Conservation (phyloP, 2,888 invertebrate genomes). For the Entomobrya proxima region DNA sequence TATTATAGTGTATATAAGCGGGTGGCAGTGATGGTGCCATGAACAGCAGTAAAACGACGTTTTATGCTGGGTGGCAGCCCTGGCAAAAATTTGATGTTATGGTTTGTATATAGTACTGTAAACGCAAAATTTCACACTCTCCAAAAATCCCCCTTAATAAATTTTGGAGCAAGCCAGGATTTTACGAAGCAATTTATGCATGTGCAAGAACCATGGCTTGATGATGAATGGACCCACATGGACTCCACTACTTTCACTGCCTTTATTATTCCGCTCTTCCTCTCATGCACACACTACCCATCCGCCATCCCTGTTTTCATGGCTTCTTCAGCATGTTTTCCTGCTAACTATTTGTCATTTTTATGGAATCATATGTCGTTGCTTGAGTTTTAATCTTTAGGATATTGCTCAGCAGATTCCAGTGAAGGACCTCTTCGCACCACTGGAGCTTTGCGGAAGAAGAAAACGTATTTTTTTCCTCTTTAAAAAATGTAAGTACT, state of each 20-base stretch:
- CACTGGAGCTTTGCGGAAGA: constrained; percentile 8
- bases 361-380: constrained; percentile 69
- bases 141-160: constrained; percentile 30
- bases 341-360: constrained; percentile 69
- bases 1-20: neutral
- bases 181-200: constrained; percentile 51
- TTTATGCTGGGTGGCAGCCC: constrained; percentile 25
- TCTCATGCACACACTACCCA: neutral
- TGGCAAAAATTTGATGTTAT: no score
- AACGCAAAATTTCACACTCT: constrained; percentile 15
- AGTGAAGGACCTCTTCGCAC: constrained; percentile 9
- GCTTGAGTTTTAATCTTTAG: constrained; percentile 64
- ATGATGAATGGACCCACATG: constrained; percentile 58
- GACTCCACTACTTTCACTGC: constrained; percentile 26
- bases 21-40: neutral
- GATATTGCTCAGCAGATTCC: constrained; percentile 59
- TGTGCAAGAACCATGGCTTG: constrained; percentile 52
- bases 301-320: constrained; percentile 41
- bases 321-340: constrained; percentile 37
- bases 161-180: constrained; percentile 43
- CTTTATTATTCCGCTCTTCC: constrained; percentile 25
- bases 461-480: neutral
- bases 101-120: no score
- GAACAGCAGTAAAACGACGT: neutral
- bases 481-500: neutral